Evolutionary conservation across 2,797 vertebrate species (phyloP).

Genomic region (Cottoperca gobio): DNA sequence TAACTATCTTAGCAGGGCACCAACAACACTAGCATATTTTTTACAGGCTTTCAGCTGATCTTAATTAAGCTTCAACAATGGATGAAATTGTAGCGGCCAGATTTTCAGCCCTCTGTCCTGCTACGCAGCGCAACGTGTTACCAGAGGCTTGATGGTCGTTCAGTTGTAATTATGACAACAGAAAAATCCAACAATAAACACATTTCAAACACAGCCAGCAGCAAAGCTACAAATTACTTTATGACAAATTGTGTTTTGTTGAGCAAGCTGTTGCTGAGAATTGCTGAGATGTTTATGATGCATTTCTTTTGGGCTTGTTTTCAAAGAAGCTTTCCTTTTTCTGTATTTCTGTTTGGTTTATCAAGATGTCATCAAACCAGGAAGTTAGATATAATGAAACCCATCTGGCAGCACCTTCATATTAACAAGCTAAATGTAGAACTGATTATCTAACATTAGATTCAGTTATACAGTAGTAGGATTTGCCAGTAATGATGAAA

Average conservation of each 20-base stretch:
- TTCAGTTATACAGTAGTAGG: neutral
- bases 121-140: conserved; percentile 33
- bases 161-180: conserved; percentile 55
- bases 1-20: conserved; percentile 31
- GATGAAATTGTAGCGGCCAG: conserved; percentile 49
- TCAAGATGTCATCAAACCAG: neutral
- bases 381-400: neutral
- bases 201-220: conserved; percentile 32
- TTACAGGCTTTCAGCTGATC: conserved; percentile 41
- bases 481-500: neutral
- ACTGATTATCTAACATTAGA: neutral
- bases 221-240: conserved; percentile 24
- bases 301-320: neutral
- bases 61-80: conserved; percentile 65
- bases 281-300: conserved; percentile 11
- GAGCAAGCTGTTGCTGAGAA: conserved; percentile 43
- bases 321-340: conserved; percentile 6
- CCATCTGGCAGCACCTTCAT: neutral
- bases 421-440: neutral
- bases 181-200: conserved; percentile 33
- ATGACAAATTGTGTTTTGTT: conserved; percentile 29
- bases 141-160: conserved; percentile 36
- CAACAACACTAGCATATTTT: conserved; percentile 51
- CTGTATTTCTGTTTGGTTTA: neutral
- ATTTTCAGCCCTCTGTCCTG: conserved; percentile 55